Base-by-base conservation (phyloP, 2,113 vertebrate species). In the Rattus rattus region DNA sequence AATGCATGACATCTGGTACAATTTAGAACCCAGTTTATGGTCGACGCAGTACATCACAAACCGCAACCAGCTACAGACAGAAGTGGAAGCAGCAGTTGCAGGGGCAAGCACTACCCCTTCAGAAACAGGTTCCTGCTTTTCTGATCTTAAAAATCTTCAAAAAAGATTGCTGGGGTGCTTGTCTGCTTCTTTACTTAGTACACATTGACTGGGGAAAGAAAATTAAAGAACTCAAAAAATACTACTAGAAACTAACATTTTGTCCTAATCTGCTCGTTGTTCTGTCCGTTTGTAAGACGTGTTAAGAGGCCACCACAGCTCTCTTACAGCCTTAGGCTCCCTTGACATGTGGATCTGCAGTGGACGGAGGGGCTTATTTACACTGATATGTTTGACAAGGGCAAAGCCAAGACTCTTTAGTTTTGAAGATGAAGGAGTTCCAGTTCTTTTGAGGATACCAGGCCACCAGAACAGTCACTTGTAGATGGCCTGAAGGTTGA, bases 1-100 rank as follows among this genome's bases (percentile, higher is more conserved):
- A n/a, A n/a, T n/a, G 75, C 56, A 61, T 73, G 61, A 94, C 91
- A 95, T 97, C 91, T 94, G 96, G 88, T 63, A 94, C 56, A 96
- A 65, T 94, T 96, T 94, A 96, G 69, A 95, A 96, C 84, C 52
- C 69, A 91, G 67, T 36, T 67, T 20, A 0, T 65, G 73, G 91
- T 85, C 91, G 52, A 43, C 67, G 56, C 61, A 49, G 77, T 76
- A 36, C 26, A n/a, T 67, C 92, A 76, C 67, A 84, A 36, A 76
- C 52, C 47, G 17, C 39, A 59, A 84, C 87, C 63, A 2, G 61
- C 72, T 79, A 4, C 39, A 81, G 69, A 70, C 87, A 84, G 89
- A 90, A 91, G n/a, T n/a, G 54, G 76, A 69, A 76, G 67, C 79
- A 63, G 30, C 19, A 70, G 67, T 73, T 26, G n/a, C 11, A 70